Percentiles rank a stretch among this genome's conserved stretches.
Conservation (phyloP, 2,888 invertebrate species). For the Drosophila paranaensis region DNA sequence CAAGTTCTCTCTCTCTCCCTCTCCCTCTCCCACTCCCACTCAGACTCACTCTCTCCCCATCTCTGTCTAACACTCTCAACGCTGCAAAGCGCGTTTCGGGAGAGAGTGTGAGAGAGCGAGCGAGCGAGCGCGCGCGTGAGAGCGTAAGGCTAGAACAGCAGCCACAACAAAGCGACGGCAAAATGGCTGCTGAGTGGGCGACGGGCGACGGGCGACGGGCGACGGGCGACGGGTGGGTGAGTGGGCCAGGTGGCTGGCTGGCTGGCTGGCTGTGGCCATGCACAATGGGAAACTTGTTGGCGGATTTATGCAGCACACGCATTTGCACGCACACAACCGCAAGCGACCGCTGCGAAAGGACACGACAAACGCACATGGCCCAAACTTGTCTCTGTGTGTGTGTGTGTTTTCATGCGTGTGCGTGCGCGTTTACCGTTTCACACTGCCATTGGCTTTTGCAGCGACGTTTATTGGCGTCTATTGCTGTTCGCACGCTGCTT, state of each 20-base stretch:
- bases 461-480: constrained; percentile 69
- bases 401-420: constrained; percentile 31
- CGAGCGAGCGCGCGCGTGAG: constrained; percentile 29
- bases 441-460: constrained; percentile 55
- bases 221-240: constrained; percentile 11
- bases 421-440: constrained; percentile 54
- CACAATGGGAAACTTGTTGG: constrained; percentile 81
- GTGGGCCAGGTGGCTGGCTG: constrained; percentile 31
- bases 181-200: constrained; percentile 44
- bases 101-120: constrained; percentile 14
- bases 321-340: constrained; percentile 38
- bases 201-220: neutral
- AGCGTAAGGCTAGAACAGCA: constrained; percentile 42
- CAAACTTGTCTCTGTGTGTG: constrained; percentile 11
- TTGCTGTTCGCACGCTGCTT: constrained; percentile 66
- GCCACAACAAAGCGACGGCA: constrained; percentile 63
- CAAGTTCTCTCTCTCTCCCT: constrained; percentile 2
- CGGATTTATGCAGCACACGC: constrained; percentile 73
- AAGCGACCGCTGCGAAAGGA: constrained; percentile 42
- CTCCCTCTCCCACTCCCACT: neutral
- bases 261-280: constrained; percentile 46
- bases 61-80: neutral
- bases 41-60: neutral
- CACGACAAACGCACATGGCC: constrained; percentile 69
- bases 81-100: constrained; percentile 7